Conservation (phyloP, 2,113 vertebrate species). For the Rhabdornis inornatus region DNA sequence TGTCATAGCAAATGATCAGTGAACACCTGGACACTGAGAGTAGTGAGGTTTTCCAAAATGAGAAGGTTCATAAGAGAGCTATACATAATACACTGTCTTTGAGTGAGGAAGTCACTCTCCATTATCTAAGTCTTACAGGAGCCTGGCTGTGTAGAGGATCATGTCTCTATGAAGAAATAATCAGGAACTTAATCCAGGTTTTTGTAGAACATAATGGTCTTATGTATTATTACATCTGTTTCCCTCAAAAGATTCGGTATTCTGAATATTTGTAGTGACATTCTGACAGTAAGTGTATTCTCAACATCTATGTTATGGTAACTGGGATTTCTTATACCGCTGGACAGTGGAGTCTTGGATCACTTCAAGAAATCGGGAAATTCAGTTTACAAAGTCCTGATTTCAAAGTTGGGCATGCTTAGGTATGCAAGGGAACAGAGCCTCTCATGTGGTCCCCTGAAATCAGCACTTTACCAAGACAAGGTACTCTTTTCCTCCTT, state of each 20-base stretch:
- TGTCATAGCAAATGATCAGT: not conserved
- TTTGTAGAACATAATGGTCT: not conserved
- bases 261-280: not conserved
- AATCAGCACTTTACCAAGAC: not conserved
- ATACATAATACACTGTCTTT: not conserved
- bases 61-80: not conserved
- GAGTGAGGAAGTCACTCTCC: not conserved
- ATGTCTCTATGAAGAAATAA: not conserved
- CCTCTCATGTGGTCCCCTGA: not conserved
- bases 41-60: not conserved
- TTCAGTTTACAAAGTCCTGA: not conserved
- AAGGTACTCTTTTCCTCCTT: not conserved
- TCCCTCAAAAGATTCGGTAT: not conserved
- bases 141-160: not conserved
- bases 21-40: not conserved
- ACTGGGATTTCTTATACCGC: not conserved
- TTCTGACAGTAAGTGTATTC: not conserved
- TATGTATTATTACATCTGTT: not conserved
- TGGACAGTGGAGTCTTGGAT: not conserved
- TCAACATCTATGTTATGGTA: not conserved
- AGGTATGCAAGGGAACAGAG: not conserved
- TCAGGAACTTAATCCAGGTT: not conserved
- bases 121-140: not conserved
- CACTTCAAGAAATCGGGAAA: not conserved
- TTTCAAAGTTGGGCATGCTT: not conserved